phyloP scores from a whole-genome alignment of 2,888 invertebrate genomes.

The Cloeon dipterum region DNA sequence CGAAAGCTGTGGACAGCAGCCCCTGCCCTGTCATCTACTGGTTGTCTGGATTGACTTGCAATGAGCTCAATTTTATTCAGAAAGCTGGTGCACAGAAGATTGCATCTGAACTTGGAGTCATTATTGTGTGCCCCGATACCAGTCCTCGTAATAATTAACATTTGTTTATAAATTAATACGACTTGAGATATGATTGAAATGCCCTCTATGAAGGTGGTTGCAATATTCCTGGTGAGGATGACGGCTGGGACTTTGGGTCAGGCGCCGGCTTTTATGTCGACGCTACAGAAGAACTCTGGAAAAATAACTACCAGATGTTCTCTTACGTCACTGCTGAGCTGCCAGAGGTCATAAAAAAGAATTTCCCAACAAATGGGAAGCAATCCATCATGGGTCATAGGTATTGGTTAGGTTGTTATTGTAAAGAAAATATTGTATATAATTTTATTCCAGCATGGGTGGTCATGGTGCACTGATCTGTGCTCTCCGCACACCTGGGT shows the following conservation, averaged over 20 bases:
- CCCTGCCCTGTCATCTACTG: constrained; percentile 65
- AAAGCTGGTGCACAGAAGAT: constrained; percentile 88
- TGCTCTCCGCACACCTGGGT: constrained; percentile 71
- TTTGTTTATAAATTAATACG: too few species aligned
- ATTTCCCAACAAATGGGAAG: constrained; percentile 41
- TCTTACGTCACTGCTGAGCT: constrained; percentile 81
- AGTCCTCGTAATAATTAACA: constrained; percentile 40
- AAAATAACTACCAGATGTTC: constrained; percentile 81
- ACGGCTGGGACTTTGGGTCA: constrained; percentile 82
- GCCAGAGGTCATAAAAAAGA: constrained; percentile 42
- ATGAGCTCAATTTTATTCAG: constrained; percentile 83
- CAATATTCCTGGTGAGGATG: constrained; percentile 76
- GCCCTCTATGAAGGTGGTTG: constrained; percentile 45
- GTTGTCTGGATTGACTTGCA: constrained; percentile 81
- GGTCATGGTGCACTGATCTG: constrained; percentile 89
- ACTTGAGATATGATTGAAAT: not conserved
- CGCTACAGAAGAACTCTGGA: constrained; percentile 80
- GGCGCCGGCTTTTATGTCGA: constrained; percentile 93
- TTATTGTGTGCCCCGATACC: constrained; percentile 87
- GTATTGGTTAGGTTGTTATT: constrained; percentile 17
- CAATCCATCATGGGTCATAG: constrained; percentile 65
- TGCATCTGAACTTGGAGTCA: constrained; percentile 64
- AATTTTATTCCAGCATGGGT: constrained; percentile 62
- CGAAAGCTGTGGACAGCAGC: constrained; percentile 34
- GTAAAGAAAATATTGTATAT: not conserved